Evolutionary conservation across 2,797 vertebrate species (phyloP), one percentile per base, ranked within the genome.

Genomic region (Myripristis jacobus): DNA sequence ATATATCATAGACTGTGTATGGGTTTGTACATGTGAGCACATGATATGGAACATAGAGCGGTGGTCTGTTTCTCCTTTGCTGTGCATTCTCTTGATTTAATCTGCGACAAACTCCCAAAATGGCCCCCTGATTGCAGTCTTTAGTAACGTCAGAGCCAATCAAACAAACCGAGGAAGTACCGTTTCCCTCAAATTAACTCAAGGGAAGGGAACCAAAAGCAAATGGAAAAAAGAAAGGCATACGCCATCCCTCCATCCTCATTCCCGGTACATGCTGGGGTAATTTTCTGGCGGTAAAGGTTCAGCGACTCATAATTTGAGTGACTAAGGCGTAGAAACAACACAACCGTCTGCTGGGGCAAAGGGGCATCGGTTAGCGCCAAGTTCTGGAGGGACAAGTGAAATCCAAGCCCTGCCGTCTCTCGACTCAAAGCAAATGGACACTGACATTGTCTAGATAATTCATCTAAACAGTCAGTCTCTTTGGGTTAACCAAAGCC

Each of bases 251-350:
- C 84, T 85, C 84, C 83, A 58, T 88, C 88, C 86, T 87, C 83
- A 80, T 86, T 91, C 75, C 85, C 70, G 80, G 80, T 90, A 88
- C 92, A 93, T 86, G 87, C 87, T 78, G 90, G 88, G 88, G 92
- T 93, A 89, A 91, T 92, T 95, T 93, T 91, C 90, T 92, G 91
- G 93, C 90, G 91, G 93, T 92, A 90, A 93, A 92, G 93, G 91
- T 92, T 94, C 92, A 94, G 90, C 91, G 90, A 94, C 90, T 94
- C 90, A 87, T 93, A 93, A 94, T 95, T 94, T 94, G 91, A 93
- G 90, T 90, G 92, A 91, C 89, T 93, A 92, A 94, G 90, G 90
- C 89, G 77, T 90, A 92, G 88, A 92, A 92, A 92, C 90, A 92
- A 93, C 91, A 93, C 83, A 80, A 88, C 80, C 70, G 84, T 90